These are phyloP conservation scores for Ctenosaura bakeri DNA, from an alignment of 2,797 vertebrate species.

Conservation along the genomic window DNA sequence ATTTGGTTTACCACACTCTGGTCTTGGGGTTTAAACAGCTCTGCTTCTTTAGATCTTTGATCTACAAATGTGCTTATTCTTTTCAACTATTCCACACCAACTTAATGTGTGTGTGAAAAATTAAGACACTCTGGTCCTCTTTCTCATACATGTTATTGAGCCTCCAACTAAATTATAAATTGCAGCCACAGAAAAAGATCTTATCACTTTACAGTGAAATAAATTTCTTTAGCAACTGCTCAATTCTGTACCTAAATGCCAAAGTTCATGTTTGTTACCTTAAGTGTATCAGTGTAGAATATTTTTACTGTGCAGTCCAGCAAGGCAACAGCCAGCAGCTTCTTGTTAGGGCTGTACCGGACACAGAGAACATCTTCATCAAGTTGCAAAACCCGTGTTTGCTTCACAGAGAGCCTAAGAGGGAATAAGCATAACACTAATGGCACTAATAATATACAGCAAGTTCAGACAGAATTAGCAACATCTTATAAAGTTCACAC, in stretches of 20 bases:
- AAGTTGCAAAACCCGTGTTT: conserved; percentile 89
- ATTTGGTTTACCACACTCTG: not conserved
- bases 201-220: not conserved
- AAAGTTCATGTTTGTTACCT: conserved; percentile 78
- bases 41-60: not conserved
- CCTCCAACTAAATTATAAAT: not conserved
- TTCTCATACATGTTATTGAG: not conserved
- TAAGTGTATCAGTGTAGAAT: conserved; percentile 94
- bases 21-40: not conserved
- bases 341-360: conserved; percentile 89
- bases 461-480: not conserved
- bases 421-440: not conserved
- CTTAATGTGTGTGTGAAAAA: not conserved
- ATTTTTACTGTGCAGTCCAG: conserved; percentile 96
- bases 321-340: conserved; percentile 91
- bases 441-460: not conserved
- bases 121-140: not conserved
- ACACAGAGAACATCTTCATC: conserved; percentile 96
- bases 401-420: conserved; percentile 88
- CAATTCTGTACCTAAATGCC: not conserved
- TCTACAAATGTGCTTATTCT: not conserved
- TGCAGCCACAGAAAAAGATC: not conserved
- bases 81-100: not conserved
- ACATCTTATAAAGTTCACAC: not conserved
- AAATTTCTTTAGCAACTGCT: not conserved